Percentiles rank a stretch among this genome's conserved stretches.
These are phyloP conservation scores for Rotaria macrura DNA, from an alignment of 2,888 invertebrate genomes.

Conservation along the genomic window DNA sequence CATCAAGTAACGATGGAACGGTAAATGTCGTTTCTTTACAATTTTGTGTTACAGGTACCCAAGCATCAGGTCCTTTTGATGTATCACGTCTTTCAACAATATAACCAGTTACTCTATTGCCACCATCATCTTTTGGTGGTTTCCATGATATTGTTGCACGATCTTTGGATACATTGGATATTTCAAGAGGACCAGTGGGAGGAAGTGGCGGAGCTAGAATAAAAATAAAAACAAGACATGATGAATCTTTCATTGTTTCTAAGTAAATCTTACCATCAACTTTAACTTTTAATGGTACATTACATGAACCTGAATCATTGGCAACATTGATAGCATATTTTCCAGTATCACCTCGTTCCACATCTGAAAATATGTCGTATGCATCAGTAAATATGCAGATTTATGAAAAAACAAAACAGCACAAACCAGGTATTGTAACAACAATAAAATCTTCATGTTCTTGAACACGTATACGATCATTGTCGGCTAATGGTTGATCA, in stretches of 20 bases:
- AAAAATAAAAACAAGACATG: too few relatives aligned
- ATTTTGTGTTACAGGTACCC: constrained; percentile 52
- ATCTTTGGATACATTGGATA: constrained; percentile 76
- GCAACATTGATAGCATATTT: constrained; percentile 72
- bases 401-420: constrained; percentile 51
- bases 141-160: constrained; percentile 86
- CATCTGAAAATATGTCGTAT: constrained; percentile 53
- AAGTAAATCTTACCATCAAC: constrained; percentile 54
- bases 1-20: constrained; percentile 85
- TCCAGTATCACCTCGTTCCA: constrained; percentile 77
- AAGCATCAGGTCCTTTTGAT: constrained; percentile 62
- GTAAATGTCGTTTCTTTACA: constrained; percentile 33
- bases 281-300: constrained; percentile 69
- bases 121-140: constrained; percentile 86
- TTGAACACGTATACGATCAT: constrained; percentile 35
- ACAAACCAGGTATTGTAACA: constrained; percentile 37
- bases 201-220: constrained; percentile 70
- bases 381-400: background rate
- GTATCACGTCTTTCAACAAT: constrained; percentile 84
- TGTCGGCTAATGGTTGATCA: constrained; percentile 67
- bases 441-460: constrained; percentile 28
- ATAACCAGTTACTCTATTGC: constrained; percentile 79
- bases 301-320: constrained; percentile 78
- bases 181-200: constrained; percentile 78
- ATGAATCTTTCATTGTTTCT: background rate